Base-by-base conservation (phyloP, 2,113 vertebrate genomes). In the Antennarius striatus region DNA sequence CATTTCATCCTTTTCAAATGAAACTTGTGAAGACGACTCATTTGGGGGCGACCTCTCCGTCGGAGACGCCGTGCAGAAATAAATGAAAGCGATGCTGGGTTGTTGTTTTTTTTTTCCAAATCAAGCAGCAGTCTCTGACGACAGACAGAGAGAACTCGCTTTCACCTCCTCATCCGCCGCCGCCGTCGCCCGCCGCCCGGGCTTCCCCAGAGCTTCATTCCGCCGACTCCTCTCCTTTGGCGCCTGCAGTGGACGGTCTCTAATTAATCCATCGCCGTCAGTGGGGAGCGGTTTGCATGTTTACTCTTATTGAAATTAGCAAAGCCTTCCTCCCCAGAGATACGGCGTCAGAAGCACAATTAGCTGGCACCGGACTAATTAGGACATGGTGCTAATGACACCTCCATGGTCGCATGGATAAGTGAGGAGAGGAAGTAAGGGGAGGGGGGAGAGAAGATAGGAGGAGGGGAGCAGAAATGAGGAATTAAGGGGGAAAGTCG, bases 291-390 rank as follows among this genome's bases (percentile, higher is more conserved):
- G 64, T 87, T 87, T 85, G 87, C 91, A 90, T 91, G 92, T 92
- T 93, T 93, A 92, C 86, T 80, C 91, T 89, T 89, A 91, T 92
- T 92, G 89, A 90, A 92, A 93, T 91, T 89, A 91, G 87, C 83
- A 71, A 68, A 75, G 63, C 83, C 73, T 72, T 59, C 81, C 72
- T 88, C 92, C 85, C 89, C 52, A 36, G 89, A 86, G 90, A 91
- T 55, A 2, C 47, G 3, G 67, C 82, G 74, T 90, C 89, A 89
- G 68, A 85, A 80, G 77, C 81, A 83, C 89, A 90, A 89, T 92
- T 91, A 92, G 88, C 85, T 78, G 68, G 74, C 83, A 64, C 78
- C 5, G 77, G 83, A 83, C 89, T 91, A 93, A 93, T 93, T 91
- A 92, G 89, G 77, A 84, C 79, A 55, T 5, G 12, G 66, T 8